Evolutionary conservation across 64 coral and sea anemone species (phyloP), one percentile per base, ranked within the genome.

Genomic region (Montipora efflorescens): DNA sequence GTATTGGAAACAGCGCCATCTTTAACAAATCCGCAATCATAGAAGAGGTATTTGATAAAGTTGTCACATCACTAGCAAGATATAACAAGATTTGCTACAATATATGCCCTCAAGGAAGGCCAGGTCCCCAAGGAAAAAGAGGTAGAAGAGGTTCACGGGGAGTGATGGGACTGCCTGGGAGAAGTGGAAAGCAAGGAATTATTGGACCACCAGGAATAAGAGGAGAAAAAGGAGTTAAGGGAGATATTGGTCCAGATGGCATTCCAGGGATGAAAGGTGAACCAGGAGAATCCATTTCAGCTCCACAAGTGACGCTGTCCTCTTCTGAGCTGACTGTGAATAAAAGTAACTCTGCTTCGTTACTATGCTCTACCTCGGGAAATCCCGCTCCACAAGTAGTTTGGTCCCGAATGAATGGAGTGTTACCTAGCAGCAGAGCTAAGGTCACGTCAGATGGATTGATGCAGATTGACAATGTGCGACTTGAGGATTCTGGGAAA

Each of bases 161-260:
- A 50, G 13, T 77, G 6, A 57, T 64, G 57, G 87, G 87, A 75
- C 49, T 23, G 12, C 70, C 72, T n/a, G 87, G 87, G 21, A 53
- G 16, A 61, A 76, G 70, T 59, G 87, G 87, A 44, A 75, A 75
- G 20, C 69, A 59, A 76, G 87, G 87, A 59, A 76, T 47, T 75
- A 76, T 88, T 49, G 87, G 87, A 59, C 87, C 87, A 64, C 72
- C 69, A 13, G 87, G 87, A 76, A 57, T 77, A 57, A 88, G 55
- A 47, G 87, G 87, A 58, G 70, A 75, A 44, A 77, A 57, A 18
- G 87, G 87, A 62, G 47, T 76, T 6, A 88, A 88, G 62, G 87
- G 87, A 44, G 87, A 76, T 59, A 59, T 76, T 72, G 70, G 87
- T 0, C 11, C 22, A 88, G 49, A 22, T 15, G 87, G 87, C 59